phyloP scores from a whole-genome alignment of 2,113 vertebrate species.

The Aramus guarauna region DNA sequence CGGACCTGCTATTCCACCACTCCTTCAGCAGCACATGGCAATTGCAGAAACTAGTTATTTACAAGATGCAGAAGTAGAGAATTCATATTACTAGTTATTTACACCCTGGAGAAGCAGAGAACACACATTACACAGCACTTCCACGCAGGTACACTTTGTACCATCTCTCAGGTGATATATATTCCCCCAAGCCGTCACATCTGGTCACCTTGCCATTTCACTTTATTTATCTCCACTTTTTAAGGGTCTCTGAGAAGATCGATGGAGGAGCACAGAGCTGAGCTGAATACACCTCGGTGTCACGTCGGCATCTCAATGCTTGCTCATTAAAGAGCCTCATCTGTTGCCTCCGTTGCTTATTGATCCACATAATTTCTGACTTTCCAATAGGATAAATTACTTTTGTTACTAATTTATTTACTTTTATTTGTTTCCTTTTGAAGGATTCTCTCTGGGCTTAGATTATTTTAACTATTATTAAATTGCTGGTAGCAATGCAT shows the following conservation, averaged over 20 bases:
- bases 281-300: background rate
- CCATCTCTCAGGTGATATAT: background rate
- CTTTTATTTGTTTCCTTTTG: background rate
- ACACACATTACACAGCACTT: background rate
- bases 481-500: background rate
- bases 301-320: rapidly evolving
- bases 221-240: background rate
- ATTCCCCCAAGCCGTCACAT: background rate
- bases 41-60: background rate
- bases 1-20: background rate
- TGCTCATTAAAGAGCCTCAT: background rate
- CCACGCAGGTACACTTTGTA: rapidly evolving
- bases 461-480: background rate
- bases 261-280: background rate
- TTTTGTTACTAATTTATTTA: background rate
- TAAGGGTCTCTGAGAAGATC: background rate
- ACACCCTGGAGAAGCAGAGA: background rate
- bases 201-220: background rate
- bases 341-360: background rate
- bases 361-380: background rate
- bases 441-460: background rate
- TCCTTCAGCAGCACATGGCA: background rate
- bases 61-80: background rate
- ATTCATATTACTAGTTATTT: background rate
- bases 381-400: background rate